A percentile compares a stretch with the other conserved stretches of the same genome.
phyloP scores from a whole-genome alignment of 2,797 vertebrate genomes.

The Peromyscus nudipes region DNA sequence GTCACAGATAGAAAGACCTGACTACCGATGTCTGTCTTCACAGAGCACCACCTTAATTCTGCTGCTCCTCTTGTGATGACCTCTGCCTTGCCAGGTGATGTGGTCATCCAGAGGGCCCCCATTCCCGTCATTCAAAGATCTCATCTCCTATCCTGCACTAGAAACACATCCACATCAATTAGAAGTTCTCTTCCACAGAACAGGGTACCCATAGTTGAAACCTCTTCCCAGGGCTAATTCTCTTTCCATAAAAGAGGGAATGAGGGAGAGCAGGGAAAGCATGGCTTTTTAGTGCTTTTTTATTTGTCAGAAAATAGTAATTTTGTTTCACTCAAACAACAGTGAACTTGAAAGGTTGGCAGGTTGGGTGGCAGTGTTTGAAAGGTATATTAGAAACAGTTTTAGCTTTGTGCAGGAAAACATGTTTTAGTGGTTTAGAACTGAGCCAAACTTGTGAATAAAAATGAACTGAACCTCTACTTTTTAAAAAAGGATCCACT shows the following conservation, averaged over 20 bases:
- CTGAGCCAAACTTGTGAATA: not conserved
- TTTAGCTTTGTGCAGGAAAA: slow-evolving; percentile 42
- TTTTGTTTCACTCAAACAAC: slow-evolving; percentile 29
- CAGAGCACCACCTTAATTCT: not conserved
- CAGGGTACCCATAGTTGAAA: no score
- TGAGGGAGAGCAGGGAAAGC: not conserved
- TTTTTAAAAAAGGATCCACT: slow-evolving; percentile 2
- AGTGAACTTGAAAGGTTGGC: not conserved
- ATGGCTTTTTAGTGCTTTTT: not conserved
- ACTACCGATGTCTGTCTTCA: not conserved
- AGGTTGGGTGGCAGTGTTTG: slow-evolving; percentile 20
- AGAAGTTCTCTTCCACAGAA: not conserved
- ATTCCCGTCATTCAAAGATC: not conserved
- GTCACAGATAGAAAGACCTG: not conserved
- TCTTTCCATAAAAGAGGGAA: not conserved
- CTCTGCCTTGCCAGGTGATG: not conserved
- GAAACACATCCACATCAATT: not conserved
- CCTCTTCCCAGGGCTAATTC: not conserved
- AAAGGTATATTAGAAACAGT: slow-evolving; percentile 4
- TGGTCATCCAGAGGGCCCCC: accelerated
- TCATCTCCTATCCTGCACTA: no score
- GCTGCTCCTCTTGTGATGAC: not conserved
- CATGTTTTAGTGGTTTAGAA: slow-evolving; percentile 14
- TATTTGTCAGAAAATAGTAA: slow-evolving; percentile 29
- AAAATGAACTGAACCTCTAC: not conserved